Evolutionary conservation across 2,797 vertebrate species (phyloP).

Genomic region (Hydrocynus forskahlii): DNA sequence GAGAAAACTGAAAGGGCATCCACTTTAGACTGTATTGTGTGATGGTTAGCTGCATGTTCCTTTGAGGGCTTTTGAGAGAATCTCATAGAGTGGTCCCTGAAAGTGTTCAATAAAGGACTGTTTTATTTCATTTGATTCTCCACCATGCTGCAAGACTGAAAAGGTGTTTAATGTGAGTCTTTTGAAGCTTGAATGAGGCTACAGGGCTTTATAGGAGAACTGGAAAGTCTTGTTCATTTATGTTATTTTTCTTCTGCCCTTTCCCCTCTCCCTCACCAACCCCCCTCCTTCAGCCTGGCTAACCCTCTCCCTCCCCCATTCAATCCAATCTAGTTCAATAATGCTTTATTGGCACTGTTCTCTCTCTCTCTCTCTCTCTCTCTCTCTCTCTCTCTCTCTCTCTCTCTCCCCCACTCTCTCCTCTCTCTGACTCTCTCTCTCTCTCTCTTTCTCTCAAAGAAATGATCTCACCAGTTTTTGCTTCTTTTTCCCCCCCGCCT

Average conservation of each 20-base stretch:
- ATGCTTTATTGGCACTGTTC: conserved; percentile 44
- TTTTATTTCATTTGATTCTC: conserved; percentile 36
- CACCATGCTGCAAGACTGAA: conserved; percentile 8
- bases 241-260: conserved; percentile 39
- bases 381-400: background rate
- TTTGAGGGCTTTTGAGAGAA: background rate
- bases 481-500: conserved; percentile 27
- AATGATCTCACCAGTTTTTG: conserved; percentile 50
- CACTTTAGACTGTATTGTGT: conserved; percentile 5
- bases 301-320: conserved; percentile 37
- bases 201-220: conserved; percentile 46
- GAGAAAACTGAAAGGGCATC: background rate
- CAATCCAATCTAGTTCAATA: conserved; percentile 47
- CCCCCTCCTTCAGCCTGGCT: background rate
- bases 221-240: conserved; percentile 43
- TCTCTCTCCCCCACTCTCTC: conserved; percentile 17
- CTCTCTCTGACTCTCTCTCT: background rate
- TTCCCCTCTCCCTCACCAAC: conserved; percentile 16
- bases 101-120: conserved; percentile 33
- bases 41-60: conserved; percentile 38
- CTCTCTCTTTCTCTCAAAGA: conserved; percentile 7
- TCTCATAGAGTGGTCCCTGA: conserved; percentile 23
- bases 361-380: conserved; percentile 11
- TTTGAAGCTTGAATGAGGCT: conserved; percentile 43
- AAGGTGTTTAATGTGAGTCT: conserved; percentile 45